Base-by-base conservation (phyloP, 53 echinoderm and acorn worm species). In the Henricia sp. region DNA sequence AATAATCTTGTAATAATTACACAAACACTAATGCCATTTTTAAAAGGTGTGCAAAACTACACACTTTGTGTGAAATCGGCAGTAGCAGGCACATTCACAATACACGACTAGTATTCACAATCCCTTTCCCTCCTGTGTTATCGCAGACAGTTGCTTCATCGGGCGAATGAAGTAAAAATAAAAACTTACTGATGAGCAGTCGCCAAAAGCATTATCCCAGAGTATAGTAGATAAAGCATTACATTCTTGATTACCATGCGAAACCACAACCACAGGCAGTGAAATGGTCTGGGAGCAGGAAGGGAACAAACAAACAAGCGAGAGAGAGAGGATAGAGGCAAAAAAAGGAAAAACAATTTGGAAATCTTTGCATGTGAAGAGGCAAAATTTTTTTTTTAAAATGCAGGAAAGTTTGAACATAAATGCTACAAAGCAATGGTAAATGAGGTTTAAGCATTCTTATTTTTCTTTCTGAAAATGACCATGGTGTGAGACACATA, bases 161-260 rank as follows among this genome's bases (percentile, higher is more conserved):
- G 27, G 27, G n/a, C 70, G 11, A 5, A 28, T 28, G 40, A 12
- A 20, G 69, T 23, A 29, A 42, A 62, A 20, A 48, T 62, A 64
- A 60, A 67, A 58, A 96, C 96, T 96, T 96, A 96, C 96, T 87
- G 93, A 89, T 85, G 80, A 14, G 64, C 80, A 80, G 72, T 96
- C 96, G 74, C 91, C 91, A 88, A 96, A 96, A 69, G 89, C 93
- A 87, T 96, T 96, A 88, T 96, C 96, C 96, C 96, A 96, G 33
- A 96, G 93, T 82, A 96, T 96, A 39, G 96, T 96, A 54, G 96
- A 93, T 85, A 96, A 93, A 71, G 96, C 96, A 91, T 96, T 96
- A 77, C 96, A 96, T 91, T 96, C 96, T 85, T 96, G 96, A 77
- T 96, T 96, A 87, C 96, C 96, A 96, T 96, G 96, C 93, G 96